Evolutionary conservation across 2,113 vertebrate species (phyloP).

Genomic region (Propithecus coquereli): DNA sequence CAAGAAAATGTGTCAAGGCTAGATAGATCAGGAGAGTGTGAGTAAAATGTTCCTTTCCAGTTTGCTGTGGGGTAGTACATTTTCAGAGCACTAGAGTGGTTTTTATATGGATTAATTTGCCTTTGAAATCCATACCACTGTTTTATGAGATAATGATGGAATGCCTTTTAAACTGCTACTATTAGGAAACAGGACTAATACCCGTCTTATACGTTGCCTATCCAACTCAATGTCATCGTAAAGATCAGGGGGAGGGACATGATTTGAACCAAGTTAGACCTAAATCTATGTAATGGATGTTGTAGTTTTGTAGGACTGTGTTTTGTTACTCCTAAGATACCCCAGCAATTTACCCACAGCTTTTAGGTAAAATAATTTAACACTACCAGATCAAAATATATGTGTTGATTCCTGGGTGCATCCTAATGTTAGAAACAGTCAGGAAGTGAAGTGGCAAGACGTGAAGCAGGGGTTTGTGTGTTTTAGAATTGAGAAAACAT

Average conservation of each 20-base stretch:
- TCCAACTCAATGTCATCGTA: slow-evolving; percentile 9
- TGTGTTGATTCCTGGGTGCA: neutral
- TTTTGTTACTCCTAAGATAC: slow-evolving; percentile 38
- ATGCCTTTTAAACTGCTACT: slow-evolving; percentile 41
- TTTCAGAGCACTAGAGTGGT: slow-evolving; percentile 40
- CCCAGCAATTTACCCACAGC: neutral
- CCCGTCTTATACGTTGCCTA: neutral
- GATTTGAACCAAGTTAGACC: slow-evolving; percentile 34
- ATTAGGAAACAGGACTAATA: slow-evolving; percentile 16
- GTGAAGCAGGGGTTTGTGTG: neutral
- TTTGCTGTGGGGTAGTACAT: slow-evolving; percentile 23
- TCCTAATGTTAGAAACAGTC: slow-evolving; percentile 7
- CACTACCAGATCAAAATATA: neutral
- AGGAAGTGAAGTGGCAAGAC: neutral
- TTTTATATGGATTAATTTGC: slow-evolving; percentile 55
- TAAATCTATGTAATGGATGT: neutral
- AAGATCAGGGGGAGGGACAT: neutral
- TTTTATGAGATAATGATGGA: slow-evolving; percentile 63
- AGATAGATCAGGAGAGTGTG: slow-evolving; percentile 42
- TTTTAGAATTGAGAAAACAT: neutral
- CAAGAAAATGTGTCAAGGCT: slow-evolving; percentile 70
- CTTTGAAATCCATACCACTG: slow-evolving; percentile 58
- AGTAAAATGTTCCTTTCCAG: slow-evolving; percentile 44
- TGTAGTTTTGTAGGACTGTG: neutral
- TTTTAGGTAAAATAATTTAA: slow-evolving; percentile 39